A percentile compares a stretch with the other conserved stretches of the same genome.
Evolutionary conservation across 2,797 vertebrate genomes (phyloP).

Genomic region (Danio kyathit): DNA sequence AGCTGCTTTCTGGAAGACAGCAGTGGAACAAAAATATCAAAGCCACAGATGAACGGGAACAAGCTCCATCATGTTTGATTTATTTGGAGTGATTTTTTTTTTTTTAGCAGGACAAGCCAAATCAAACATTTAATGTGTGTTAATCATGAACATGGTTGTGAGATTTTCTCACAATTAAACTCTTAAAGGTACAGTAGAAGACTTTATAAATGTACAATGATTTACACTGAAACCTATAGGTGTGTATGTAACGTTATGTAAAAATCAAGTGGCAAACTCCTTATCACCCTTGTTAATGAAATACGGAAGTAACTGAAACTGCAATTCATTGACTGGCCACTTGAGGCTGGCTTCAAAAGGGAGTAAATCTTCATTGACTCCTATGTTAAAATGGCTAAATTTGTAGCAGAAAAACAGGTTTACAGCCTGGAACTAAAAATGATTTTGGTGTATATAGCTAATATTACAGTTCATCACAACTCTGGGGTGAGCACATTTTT

Average conservation of each 20-base stretch:
- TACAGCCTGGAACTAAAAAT: no score
- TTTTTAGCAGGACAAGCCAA: conserved; percentile 1
- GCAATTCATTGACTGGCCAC: no score
- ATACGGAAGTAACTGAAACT: no score
- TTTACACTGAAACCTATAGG: not conserved
- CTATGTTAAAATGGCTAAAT: no score
- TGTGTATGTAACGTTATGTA: not conserved
- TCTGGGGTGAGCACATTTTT: no score
- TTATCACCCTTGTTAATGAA: no score
- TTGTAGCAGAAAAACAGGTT: no score
- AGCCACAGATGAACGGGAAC: not conserved
- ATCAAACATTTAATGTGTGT: conserved; percentile 7
- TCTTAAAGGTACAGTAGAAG: not conserved
- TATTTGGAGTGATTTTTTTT: not conserved
- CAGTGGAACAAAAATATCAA: conserved; percentile 35
- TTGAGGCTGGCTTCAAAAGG: no score
- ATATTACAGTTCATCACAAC: no score
- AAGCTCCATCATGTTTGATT: conserved; percentile 14
- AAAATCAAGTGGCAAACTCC: no score
- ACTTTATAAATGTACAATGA: not conserved
- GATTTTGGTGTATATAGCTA: no score
- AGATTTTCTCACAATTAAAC: not conserved
- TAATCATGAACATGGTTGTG: not conserved
- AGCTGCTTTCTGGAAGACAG: conserved; percentile 2
- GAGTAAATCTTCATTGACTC: no score